Evolutionary conservation across 2,888 invertebrate species (phyloP), one percentile per base, ranked within the genome.

Genomic region (Germaria angustata): DNA sequence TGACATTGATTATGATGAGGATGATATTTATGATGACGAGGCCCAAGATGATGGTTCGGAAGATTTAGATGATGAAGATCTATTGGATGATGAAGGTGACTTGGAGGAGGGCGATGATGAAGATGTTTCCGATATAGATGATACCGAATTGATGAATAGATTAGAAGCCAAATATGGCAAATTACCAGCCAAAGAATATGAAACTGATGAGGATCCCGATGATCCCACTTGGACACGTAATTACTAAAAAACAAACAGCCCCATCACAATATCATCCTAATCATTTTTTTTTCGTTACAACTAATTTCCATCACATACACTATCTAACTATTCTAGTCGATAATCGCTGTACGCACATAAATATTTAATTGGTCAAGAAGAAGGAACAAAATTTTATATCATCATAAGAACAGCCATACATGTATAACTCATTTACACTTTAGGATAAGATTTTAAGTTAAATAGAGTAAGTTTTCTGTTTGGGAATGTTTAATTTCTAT

Each of bases 161-260:
- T 91, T 95, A 75, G 95, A 95, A 88, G 94, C 93, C 28, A 95
- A 95, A 92, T 95, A 95, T 89, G 95, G 95, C 65, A 93, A 94
- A 84, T 90, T 95, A 69, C 93, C 93, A 11, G 93, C 93, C 84
- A 93, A 88, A 88, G 92, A 92, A 87, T 91, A 93, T 89, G 93
- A 93, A 76, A 91, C 90, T 80, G 89, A 90, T 84, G 90, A 92
- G 84, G 89, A 92, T 87, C 88, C 90, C 9, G 88, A 91, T 84
- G 90, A 90, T 85, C 89, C 88, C 69, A 86, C 90, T 84, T 91
- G 91, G 91, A 91, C 91, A 91, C 91, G 91, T 91, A 91, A 90
- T 89, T 89, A 89, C 87, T 89, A 86, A 88, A 86, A 59, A 71
- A 36, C 63, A 71, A 2, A 36, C 63, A 71, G 5, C 49, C 24